Evolutionary conservation across 2,888 invertebrate genomes (phyloP).

Genomic region (Prionchulus punctatus): DNA sequence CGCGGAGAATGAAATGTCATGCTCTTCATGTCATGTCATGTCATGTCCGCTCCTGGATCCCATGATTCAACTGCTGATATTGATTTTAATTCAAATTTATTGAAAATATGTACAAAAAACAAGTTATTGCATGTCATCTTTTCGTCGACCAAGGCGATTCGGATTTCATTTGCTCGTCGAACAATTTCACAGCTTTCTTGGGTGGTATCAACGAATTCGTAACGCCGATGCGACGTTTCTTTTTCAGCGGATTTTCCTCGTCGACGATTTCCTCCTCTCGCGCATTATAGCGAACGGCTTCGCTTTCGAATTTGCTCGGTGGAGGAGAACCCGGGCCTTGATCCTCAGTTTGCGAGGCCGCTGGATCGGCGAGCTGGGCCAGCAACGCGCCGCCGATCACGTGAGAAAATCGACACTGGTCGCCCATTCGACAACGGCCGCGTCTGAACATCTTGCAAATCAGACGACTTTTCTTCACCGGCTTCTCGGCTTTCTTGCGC

Average conservation of each 20-base stretch:
- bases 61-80: too few relatives aligned
- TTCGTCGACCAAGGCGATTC: constrained; percentile 4
- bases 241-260: not conserved
- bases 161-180: not conserved
- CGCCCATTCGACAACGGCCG: constrained; percentile 1
- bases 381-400: not conserved
- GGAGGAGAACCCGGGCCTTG: not conserved
- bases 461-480: not conserved
- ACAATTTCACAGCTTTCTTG: not conserved
- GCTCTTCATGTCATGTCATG: too few relatives aligned
- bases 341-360: too few relatives aligned
- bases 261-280: not conserved
- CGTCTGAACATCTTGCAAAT: not conserved
- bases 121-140: too few relatives aligned
- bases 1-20: too few relatives aligned
- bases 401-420: constrained; percentile 2
- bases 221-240: not conserved
- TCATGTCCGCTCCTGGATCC: too few relatives aligned
- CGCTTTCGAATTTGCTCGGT: not conserved
- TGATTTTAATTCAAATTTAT: too few relatives aligned
- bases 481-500: not conserved
- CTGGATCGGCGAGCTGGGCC: too few relatives aligned
- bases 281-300: not conserved
- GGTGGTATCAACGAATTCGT: not conserved
- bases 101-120: too few relatives aligned